Evolutionary conservation across 2,797 vertebrate species (phyloP).

Genomic region (Neomorphus geoffroyi): DNA sequence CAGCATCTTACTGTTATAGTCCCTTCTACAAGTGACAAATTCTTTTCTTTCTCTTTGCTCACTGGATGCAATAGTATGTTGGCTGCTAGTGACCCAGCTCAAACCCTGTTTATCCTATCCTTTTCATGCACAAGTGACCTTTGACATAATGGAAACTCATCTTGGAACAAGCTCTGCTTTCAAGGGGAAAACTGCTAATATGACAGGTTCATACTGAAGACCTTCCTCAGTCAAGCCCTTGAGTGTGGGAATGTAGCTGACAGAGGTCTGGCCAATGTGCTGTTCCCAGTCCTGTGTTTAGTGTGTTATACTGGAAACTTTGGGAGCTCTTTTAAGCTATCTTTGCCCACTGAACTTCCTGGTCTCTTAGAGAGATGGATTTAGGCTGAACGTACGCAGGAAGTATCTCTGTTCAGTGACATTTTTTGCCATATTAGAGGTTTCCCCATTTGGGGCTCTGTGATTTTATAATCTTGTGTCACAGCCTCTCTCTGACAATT

Average conservation of each 20-base stretch:
- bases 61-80: neutral
- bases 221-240: neutral
- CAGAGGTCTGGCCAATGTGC: neutral
- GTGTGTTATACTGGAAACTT: neutral
- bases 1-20: neutral
- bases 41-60: neutral
- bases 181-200: neutral
- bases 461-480: neutral
- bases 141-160: neutral
- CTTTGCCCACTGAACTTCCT: neutral
- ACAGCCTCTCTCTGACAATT: neutral
- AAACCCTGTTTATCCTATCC: neutral
- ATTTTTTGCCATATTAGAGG: neutral
- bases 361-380: neutral
- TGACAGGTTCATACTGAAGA: neutral
- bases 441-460: neutral
- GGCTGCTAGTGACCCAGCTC: neutral
- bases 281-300: neutral
- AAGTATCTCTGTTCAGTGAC: neutral
- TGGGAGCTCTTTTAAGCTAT: neutral
- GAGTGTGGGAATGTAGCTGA: neutral
- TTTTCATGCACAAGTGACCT: constrained; percentile 23
- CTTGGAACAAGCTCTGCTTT: neutral
- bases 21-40: neutral
- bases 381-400: neutral